These are phyloP conservation scores for Pangasius krempfi DNA, from an alignment of 2,797 vertebrate species.

Conservation along the genomic window DNA sequence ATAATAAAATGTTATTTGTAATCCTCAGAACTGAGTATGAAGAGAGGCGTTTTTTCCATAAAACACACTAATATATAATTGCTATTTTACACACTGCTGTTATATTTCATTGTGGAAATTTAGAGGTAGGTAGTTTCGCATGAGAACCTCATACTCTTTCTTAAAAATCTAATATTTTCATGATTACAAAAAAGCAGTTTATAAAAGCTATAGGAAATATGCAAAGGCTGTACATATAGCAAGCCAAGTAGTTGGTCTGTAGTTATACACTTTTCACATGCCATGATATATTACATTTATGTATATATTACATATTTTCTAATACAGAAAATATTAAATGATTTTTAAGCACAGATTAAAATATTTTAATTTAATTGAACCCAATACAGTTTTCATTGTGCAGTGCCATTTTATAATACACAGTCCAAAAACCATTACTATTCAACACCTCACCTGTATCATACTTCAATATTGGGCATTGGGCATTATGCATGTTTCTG, in stretches of 20 bases:
- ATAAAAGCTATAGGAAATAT: background rate
- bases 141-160: background rate
- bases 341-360: background rate
- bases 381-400: background rate
- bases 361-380: background rate
- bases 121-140: background rate
- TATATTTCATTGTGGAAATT: background rate
- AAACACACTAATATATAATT: background rate
- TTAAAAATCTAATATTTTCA: background rate
- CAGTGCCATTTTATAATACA: background rate
- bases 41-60: background rate
- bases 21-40: background rate
- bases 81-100: background rate
- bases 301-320: background rate
- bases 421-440: background rate
- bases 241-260: background rate
- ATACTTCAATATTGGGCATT: background rate
- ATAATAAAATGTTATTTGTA: slow-evolving; percentile 8
- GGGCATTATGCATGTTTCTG: no score
- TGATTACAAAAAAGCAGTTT: background rate
- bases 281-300: background rate
- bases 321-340: background rate
- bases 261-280: background rate
- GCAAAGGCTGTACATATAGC: background rate
- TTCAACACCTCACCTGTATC: background rate